Percentiles rank a stretch among this genome's conserved stretches.
phyloP scores from a whole-genome alignment of 2,888 invertebrate species.

The Linhomoeus sp. region DNA sequence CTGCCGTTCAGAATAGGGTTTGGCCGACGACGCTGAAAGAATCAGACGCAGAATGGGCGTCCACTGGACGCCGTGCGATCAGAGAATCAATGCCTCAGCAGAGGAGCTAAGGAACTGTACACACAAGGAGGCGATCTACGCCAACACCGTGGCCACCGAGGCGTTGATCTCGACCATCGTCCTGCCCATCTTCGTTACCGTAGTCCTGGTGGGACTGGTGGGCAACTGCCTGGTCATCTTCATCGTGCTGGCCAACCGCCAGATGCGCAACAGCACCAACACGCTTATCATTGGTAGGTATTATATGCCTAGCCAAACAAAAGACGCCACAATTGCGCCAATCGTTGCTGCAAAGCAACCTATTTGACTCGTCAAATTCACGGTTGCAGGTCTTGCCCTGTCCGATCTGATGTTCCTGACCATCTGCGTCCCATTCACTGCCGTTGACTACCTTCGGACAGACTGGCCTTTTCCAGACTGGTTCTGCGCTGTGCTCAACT shows the following conservation, averaged over 20 bases:
- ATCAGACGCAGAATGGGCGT: no score
- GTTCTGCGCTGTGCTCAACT: constrained; percentile 76
- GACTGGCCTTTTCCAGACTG: constrained; percentile 73
- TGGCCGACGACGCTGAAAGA: no score
- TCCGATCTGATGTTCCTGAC: constrained; percentile 70
- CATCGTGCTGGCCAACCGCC: constrained; percentile 65
- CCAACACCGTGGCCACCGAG: no score
- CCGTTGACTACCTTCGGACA: constrained; percentile 63
- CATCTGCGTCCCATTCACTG: constrained; percentile 83
- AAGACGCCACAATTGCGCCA: no score
- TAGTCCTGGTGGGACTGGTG: constrained; percentile 62
- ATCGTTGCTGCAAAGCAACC: no score
- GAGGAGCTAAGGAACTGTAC: no score
- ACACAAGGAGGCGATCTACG: no score
- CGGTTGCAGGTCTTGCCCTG: constrained; percentile 19
- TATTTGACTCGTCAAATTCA: no score
- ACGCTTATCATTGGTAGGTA: constrained; percentile 49
- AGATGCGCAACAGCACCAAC: constrained; percentile 81
- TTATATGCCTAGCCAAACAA: no score
- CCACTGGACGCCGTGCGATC: no score
- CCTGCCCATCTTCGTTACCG: constrained; percentile 49
- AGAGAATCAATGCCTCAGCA: no score
- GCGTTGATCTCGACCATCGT: constrained; percentile 9
- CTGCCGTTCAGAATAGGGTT: no score
- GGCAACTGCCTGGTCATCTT: constrained; percentile 72